Conservation (phyloP, 2,888 invertebrate genomes). For the Cheilosia impressa region DNA sequence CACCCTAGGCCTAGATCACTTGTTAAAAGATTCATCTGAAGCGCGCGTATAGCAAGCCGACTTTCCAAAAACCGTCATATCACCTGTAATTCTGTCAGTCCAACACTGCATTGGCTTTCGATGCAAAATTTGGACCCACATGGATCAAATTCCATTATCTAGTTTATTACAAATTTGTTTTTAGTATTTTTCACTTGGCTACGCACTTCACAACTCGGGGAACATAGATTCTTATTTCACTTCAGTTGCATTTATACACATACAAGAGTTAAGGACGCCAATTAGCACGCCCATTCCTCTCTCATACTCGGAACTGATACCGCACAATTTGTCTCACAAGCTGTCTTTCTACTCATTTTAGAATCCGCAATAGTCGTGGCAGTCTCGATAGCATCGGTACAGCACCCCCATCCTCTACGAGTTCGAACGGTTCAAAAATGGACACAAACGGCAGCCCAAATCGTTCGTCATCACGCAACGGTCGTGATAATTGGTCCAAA, state of each 20-base stretch:
- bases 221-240: too few relatives aligned
- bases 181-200: too few relatives aligned
- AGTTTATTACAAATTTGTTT: too few relatives aligned
- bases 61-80: too few relatives aligned
- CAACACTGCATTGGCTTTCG: too few relatives aligned
- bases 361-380: constrained; percentile 83
- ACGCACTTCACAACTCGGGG: too few relatives aligned
- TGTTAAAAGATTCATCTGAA: too few relatives aligned
- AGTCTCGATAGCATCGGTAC: constrained; percentile 83
- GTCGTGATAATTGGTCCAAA: constrained; percentile 83
- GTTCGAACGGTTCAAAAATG: constrained; percentile 82
- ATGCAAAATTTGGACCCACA: too few relatives aligned
- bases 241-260: too few relatives aligned
- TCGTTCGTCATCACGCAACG: constrained; percentile 79
- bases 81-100: too few relatives aligned
- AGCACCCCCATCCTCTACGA: constrained; percentile 81
- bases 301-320: neutral
- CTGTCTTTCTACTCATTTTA: constrained; percentile 70
- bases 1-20: too few relatives aligned
- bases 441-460: constrained; percentile 78
- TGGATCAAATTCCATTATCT: neutral
- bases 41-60: too few relatives aligned
- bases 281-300: neutral
- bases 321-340: constrained; percentile 1
- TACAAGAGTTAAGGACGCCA: neutral